Conservation (phyloP, 2,888 invertebrate genomes). For the Ceriagrion tenellum region DNA sequence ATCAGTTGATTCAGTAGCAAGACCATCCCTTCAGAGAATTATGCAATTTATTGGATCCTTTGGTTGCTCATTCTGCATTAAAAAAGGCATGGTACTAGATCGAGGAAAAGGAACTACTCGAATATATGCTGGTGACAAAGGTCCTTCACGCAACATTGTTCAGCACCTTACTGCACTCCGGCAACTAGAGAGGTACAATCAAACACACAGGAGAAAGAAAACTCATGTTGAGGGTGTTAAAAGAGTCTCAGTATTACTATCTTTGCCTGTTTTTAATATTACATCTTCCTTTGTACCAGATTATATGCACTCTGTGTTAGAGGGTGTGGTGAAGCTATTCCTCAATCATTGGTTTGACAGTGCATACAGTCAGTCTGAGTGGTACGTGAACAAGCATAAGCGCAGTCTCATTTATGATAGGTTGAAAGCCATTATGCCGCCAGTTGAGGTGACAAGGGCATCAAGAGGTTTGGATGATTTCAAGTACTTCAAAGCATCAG, state of each 20-base stretch:
- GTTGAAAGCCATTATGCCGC: slow-evolving; percentile 42
- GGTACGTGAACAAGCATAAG: slow-evolving; percentile 42
- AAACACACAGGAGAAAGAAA: background rate
- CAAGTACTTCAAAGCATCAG: slow-evolving; percentile 65
- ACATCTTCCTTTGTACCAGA: no score
- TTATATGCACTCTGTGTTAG: slow-evolving; percentile 56
- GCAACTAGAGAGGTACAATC: background rate
- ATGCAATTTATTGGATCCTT: slow-evolving; percentile 52
- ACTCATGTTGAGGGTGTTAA: background rate
- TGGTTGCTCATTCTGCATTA: slow-evolving; percentile 62
- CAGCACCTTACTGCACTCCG: slow-evolving; percentile 34
- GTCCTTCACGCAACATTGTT: background rate
- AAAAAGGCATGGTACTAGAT: slow-evolving; percentile 25
- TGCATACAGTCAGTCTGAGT: background rate
- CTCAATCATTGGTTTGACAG: slow-evolving; percentile 1
- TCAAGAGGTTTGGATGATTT: slow-evolving; percentile 42
- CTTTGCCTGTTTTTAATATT: slow-evolving; percentile 13
- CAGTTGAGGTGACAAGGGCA: slow-evolving; percentile 31
- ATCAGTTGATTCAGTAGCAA: slow-evolving; percentile 59
- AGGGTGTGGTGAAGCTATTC: slow-evolving; percentile 62
- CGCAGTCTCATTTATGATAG: background rate
- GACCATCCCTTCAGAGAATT: slow-evolving; percentile 54
- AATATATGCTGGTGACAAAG: slow-evolving; percentile 30
- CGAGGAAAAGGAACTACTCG: slow-evolving; percentile 29
- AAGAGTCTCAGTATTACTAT: no score